Evolutionary conservation across 2,888 invertebrate species (phyloP).

Genomic region (Ferrisia virgata): DNA sequence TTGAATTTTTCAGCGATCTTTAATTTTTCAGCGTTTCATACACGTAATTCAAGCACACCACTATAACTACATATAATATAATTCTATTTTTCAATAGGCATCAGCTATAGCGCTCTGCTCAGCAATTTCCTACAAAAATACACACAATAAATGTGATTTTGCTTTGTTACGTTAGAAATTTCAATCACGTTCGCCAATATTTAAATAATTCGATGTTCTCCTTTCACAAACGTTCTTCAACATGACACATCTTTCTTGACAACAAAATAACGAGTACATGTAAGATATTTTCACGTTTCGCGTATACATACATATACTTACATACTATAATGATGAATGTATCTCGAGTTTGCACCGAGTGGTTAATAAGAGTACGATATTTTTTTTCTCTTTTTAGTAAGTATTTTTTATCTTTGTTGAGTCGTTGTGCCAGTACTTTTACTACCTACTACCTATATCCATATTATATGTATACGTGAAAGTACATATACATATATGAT

Average conservation of each 20-base stretch:
- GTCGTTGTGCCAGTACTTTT: not conserved
- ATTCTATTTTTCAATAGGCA: no score
- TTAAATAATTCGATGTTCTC: conserved; percentile 11
- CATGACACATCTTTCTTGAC: conserved; percentile 14
- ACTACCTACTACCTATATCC: not conserved
- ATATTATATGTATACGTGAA: not conserved
- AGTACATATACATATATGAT: not conserved
- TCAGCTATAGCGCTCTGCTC: no score
- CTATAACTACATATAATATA: no score
- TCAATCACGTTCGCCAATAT: conserved; percentile 14
- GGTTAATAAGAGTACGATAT: not conserved
- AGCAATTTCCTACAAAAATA: not conserved
- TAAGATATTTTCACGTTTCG: conserved; percentile 4
- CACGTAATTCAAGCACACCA: no score
- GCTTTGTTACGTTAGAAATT: not conserved
- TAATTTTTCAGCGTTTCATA: no score
- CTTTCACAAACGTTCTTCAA: conserved; percentile 3
- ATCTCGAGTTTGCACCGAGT: not conserved
- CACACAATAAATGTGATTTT: conserved; percentile 6
- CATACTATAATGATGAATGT: conserved; percentile 8
- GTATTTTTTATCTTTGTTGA: not conserved
- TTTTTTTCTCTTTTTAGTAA: not conserved
- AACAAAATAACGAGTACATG: conserved; percentile 7
- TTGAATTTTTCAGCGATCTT: no score
- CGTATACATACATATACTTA: no score